Percentiles rank a stretch among this genome's conserved stretches.
phyloP scores from a whole-genome alignment of 2,113 vertebrate genomes.

The Rhinoptilus africanus region DNA sequence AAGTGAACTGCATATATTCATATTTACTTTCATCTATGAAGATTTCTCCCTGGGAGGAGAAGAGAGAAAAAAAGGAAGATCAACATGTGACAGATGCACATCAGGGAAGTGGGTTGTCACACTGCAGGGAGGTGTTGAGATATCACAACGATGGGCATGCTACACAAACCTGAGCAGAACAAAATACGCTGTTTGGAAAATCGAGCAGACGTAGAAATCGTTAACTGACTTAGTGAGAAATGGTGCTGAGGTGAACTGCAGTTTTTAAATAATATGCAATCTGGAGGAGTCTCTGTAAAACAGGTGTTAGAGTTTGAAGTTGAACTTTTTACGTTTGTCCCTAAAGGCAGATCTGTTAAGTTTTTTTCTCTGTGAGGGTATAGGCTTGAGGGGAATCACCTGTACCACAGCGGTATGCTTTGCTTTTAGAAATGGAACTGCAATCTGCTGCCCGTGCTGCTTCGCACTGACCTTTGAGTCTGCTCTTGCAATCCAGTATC shows the following conservation, averaged over 20 bases:
- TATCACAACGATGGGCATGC: neutral
- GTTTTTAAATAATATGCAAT: constrained; percentile 52
- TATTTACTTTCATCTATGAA: constrained; percentile 5
- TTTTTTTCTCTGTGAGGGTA: constrained; percentile 36
- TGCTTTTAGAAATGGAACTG: constrained; percentile 41
- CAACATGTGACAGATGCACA: constrained; percentile 24
- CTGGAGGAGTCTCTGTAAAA: constrained; percentile 50
- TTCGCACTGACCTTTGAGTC: constrained; percentile 43
- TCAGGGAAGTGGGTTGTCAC: constrained; percentile 28
- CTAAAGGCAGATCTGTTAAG: constrained; percentile 53
- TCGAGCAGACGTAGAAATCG: neutral
- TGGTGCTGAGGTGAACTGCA: constrained; percentile 3
- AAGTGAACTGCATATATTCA: neutral
- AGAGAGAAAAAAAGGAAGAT: neutral
- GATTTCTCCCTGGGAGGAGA: neutral
- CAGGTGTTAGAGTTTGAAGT: constrained; percentile 57
- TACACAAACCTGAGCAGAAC: constrained; percentile 8
- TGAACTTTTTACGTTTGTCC: constrained; percentile 54
- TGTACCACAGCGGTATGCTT: constrained; percentile 32
- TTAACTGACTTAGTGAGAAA: constrained; percentile 23
- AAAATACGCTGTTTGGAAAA: constrained; percentile 11
- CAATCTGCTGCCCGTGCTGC: constrained; percentile 16
- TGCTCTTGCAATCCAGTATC: constrained; percentile 39
- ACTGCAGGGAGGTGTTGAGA: constrained; percentile 25
- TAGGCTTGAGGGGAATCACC: constrained; percentile 63